Evolutionary conservation across 2,797 vertebrate genomes (phyloP).

Genomic region (Hipposideros larvatus): DNA sequence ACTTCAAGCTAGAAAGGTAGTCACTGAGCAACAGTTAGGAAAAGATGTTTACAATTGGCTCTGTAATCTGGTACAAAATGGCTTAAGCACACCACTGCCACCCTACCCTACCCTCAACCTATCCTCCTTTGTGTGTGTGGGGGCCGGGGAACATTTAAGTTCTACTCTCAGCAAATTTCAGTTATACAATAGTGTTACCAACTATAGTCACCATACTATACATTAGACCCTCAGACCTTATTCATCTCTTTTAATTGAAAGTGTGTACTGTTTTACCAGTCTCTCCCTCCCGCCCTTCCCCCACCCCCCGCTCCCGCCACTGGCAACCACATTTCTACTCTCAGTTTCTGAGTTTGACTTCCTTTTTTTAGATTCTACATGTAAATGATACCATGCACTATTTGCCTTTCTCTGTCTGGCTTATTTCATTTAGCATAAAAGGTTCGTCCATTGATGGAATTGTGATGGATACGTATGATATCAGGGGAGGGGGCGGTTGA

Average conservation of each 20-base stretch:
- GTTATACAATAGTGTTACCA: neutral
- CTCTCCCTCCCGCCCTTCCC: neutral
- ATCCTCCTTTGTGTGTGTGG: neutral
- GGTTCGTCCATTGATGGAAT: neutral
- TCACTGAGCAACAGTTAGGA: neutral
- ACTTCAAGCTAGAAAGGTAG: neutral
- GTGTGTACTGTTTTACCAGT: neutral
- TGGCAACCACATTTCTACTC: neutral
- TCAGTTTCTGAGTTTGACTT: neutral
- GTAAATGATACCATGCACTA: neutral
- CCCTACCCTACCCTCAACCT: neutral
- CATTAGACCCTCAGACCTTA: neutral
- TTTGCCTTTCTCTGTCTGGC: neutral
- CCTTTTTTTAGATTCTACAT: neutral
- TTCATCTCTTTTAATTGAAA: neutral
- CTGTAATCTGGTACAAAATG: neutral
- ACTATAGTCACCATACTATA: neutral
- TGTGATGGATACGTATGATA: no score
- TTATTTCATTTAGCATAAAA: conserved; percentile 2
- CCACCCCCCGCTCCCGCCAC: neutral
- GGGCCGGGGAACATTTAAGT: neutral
- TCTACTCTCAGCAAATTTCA: neutral
- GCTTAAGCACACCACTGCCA: neutral
- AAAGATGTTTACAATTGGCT: neutral
- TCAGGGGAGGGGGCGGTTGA: no score